Evolutionary conservation across 2,888 invertebrate genomes (phyloP).

Genomic region (Meghimatium bilineatum): DNA sequence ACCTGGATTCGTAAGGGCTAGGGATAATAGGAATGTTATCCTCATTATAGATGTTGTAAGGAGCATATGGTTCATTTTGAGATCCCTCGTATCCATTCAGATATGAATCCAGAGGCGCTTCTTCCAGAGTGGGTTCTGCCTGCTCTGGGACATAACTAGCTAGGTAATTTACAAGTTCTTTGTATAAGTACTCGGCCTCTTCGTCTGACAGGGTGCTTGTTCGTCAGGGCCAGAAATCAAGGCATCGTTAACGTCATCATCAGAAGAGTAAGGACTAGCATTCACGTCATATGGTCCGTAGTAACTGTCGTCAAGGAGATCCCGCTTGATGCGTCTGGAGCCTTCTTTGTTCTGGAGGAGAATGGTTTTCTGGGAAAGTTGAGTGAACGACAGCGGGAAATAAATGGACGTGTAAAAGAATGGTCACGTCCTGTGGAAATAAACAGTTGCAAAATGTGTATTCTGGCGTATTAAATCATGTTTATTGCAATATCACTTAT

Average conservation of each 20-base stretch:
- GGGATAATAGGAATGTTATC: neutral
- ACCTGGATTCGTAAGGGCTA: neutral
- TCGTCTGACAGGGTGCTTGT: conserved; percentile 34
- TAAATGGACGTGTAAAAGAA: neutral
- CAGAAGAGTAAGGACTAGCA: neutral
- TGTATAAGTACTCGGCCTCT: conserved; percentile 34
- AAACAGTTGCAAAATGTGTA: neutral
- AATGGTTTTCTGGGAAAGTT: neutral
- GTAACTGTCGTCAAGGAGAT: conserved; percentile 51
- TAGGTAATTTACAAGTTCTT: conserved; percentile 31
- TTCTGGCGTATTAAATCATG: neutral
- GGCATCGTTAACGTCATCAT: conserved; percentile 32
- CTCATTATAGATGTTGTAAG: conserved; percentile 32
- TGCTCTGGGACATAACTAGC: conserved; percentile 5
- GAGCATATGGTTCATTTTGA: conserved; percentile 13
- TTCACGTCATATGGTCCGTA: conserved; percentile 40
- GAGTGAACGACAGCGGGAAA: conserved; percentile 35
- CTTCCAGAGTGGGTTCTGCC: neutral
- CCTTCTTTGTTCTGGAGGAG: conserved; percentile 31
- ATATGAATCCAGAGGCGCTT: neutral
- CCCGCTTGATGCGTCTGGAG: conserved; percentile 54
- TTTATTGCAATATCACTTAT: neutral
- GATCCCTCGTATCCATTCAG: conserved; percentile 6
- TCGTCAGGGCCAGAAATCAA: conserved; percentile 38
- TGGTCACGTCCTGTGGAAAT: neutral